These are phyloP conservation scores for Cottoperca gobio DNA, from an alignment of 2,797 vertebrate genomes.

Conservation along the genomic window DNA sequence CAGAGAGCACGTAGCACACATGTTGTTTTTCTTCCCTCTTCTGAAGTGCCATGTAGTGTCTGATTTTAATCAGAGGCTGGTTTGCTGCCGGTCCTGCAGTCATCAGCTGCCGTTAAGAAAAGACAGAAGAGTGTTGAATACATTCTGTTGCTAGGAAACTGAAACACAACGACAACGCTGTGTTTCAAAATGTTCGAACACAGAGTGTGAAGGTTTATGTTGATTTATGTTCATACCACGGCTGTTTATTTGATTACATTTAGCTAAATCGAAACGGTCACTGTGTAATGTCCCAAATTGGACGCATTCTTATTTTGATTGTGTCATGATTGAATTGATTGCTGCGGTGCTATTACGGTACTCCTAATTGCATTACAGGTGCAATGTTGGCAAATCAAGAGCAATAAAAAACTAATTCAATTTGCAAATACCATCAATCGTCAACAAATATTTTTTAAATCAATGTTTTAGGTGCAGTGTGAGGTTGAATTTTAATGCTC, in stretches of 20 bases:
- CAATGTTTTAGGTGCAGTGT: neutral
- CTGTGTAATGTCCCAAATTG: slow-evolving; percentile 8
- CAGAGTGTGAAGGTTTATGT: slow-evolving; percentile 6
- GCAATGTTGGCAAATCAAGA: slow-evolving; percentile 3
- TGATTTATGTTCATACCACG: slow-evolving; percentile 23
- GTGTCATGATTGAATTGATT: slow-evolving; percentile 31
- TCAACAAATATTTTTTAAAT: slow-evolving; percentile 11
- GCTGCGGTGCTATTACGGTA: neutral
- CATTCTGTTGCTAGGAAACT: slow-evolving; percentile 78
- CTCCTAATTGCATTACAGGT: slow-evolving; percentile 20
- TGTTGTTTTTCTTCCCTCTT: slow-evolving; percentile 2
- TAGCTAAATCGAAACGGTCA: slow-evolving; percentile 43
- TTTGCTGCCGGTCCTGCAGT: slow-evolving; percentile 40
- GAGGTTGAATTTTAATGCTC: slow-evolving; percentile 21
- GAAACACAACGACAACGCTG: slow-evolving; percentile 48
- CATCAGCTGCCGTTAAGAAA: slow-evolving; percentile 63
- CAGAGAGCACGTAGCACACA: slow-evolving; percentile 3
- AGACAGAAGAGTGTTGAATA: slow-evolving; percentile 36
- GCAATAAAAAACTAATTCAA: neutral
- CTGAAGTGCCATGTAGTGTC: slow-evolving; percentile 35
- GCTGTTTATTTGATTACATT: slow-evolving; percentile 44
- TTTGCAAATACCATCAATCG: slow-evolving; percentile 10
- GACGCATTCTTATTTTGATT: slow-evolving; percentile 36
- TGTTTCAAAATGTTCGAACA: slow-evolving; percentile 20
- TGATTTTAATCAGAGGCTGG: slow-evolving; percentile 56